Evolutionary conservation across 2,113 vertebrate genomes (phyloP).

Genomic region (Stegastes partitus): DNA sequence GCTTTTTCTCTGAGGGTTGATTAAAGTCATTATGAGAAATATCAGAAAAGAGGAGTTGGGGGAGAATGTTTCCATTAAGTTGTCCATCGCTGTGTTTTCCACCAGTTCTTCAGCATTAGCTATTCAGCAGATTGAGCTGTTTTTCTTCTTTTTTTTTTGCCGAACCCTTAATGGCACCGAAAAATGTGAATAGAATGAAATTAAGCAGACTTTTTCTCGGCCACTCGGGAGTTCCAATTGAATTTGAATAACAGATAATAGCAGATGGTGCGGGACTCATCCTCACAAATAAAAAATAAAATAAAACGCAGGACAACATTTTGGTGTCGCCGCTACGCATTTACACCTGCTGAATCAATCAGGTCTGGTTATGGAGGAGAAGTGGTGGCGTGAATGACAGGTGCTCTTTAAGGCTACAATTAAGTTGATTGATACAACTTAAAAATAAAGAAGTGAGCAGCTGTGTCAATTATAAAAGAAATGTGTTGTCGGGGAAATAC

Average conservation of each 20-base stretch:
- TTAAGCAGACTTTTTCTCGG: slow-evolving; percentile 41
- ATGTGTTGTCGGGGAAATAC: slow-evolving; percentile 13
- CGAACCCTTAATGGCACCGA: slow-evolving; percentile 53
- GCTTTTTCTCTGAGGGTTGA: slow-evolving; percentile 9
- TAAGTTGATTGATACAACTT: slow-evolving; percentile 42
- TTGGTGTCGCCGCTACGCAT: slow-evolving; percentile 33
- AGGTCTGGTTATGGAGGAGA: slow-evolving; percentile 23
- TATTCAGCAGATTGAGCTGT: slow-evolving; percentile 69
- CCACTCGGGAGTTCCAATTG: slow-evolving; percentile 58
- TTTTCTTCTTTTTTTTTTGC: too few relatives aligned
- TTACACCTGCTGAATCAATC: slow-evolving; percentile 42
- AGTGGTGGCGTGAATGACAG: slow-evolving; percentile 34
- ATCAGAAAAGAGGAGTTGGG: background rate
- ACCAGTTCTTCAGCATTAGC: slow-evolving; percentile 20
- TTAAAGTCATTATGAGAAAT: slow-evolving; percentile 26
- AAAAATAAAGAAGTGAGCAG: slow-evolving; percentile 25
- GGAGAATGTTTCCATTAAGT: slow-evolving; percentile 37
- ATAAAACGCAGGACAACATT: slow-evolving; percentile 38
- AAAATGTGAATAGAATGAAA: slow-evolving; percentile 72
- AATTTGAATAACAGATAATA: slow-evolving; percentile 76
- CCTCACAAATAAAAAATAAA: too few relatives aligned
- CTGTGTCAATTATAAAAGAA: slow-evolving; percentile 38
- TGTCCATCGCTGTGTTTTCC: slow-evolving; percentile 27
- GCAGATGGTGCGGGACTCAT: slow-evolving; percentile 72
- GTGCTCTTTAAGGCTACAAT: slow-evolving; percentile 40